Base-by-base conservation (phyloP, 1,140 invertebrate genomes). In the Thrips palmi region DNA sequence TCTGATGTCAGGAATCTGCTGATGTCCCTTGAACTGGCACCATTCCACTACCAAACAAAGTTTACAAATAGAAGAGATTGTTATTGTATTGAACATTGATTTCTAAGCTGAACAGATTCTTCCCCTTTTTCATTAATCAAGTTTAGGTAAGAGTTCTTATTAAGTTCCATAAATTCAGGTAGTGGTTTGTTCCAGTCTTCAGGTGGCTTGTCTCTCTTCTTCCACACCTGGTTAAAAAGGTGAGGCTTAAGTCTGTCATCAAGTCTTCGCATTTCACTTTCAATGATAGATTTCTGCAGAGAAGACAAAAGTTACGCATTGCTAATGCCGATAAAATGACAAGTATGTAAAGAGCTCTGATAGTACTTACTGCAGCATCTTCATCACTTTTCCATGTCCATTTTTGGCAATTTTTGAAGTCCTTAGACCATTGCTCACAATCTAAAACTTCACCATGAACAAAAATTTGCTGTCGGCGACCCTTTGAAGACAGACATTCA, bases 401-500 rank as follows among this genome's bases (percentile, higher is more conserved):
- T 47, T 68, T 62, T 35, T 63, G 54, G 54, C 84, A 89, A 50
- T 82, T 80, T 5, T 71, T 48, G 47, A 68, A 74, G 57, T 87
- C 82, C 29, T 52, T 64, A 50, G 80, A 70, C 83, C 82, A 89
- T 43, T 77, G 69, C 2, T 56, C 56, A 50, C 86, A 91, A 50
- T 88, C 74, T 20, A 65, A 27, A 2, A 54, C 53, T 49, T 81
- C 55, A 3, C 85, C 86, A 57, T 62, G 62, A 30, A 86, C 67
- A 52, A 86, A 92, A 51, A 85, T 79, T 54, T 91, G 85, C 54
- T 92, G 72, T 53, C 89, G 84, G 44, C 81, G 62, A 8, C 61
- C 74, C 56, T 58, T 71, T 10, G 80, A 59, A 45, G 74, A 71
- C 39, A 49, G 73, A 51, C 84, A 89, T 40, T 86, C 80, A 21